Base-by-base conservation (phyloP, 2,113 vertebrate species). In the Tragelaphus scriptus region DNA sequence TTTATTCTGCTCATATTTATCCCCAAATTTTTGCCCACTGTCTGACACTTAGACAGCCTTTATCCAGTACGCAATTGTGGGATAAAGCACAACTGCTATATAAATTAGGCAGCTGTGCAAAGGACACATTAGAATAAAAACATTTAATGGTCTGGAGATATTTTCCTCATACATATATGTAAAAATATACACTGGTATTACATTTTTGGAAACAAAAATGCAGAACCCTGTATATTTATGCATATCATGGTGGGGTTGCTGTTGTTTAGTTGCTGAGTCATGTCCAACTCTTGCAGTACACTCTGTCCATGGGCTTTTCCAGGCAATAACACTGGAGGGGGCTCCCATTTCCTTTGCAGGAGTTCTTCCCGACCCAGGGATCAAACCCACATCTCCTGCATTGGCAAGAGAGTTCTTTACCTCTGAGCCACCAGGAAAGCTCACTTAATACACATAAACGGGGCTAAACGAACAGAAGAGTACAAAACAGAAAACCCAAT, bases 61-160 rank as follows among this genome's bases (percentile, higher is more conserved):
- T 3, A 25, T 10, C 40, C 16, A 2, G 12, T 1, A 0, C 0
- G 0, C 4, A 49, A 47, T 2, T 15, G 5, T 17, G 13, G 36
- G 30, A 4, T 26, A 81, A 80, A 61, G 36, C 36, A 63, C 5
- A 12, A 9, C 8, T 5, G 11, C 32, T 25, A 12, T 0, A 44
- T 26, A 80, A 21, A 51, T 17, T 4, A 56, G 26, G 58, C 10
- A 51, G 47, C 16, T 2, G 3, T 5, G 49, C 9, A 16, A 65
- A 23, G 5, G 9, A 23, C 19, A 65, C 25, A 6, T 56, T 5
- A 36, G 26, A 26, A 28, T 23, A 28, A 30, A 75, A 68, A 13
- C 15, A 61, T 5, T 28, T 3, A 26, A 55, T 4, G 30, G 14
- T 2, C 28, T 7, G 1, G 19, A 44, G 8, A 28, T 56, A 19